A percentile compares a stretch with the other conserved stretches of the same genome.
Conservation (phyloP, 1,140 invertebrate species). For the Ceratitis capitata region DNA sequence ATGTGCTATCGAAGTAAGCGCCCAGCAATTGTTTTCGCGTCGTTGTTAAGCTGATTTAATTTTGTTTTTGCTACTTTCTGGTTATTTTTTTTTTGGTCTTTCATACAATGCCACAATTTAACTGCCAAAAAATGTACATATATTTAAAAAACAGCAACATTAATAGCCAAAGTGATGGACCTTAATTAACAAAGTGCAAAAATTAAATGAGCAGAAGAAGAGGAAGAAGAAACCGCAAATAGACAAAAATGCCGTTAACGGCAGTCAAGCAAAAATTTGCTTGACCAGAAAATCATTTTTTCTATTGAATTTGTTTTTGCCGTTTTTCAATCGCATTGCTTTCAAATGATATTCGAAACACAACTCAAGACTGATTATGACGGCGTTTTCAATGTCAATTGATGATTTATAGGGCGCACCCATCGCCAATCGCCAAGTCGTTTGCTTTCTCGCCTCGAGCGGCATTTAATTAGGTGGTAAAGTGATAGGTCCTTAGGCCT, state of each 20-base stretch:
- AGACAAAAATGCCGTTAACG: background rate
- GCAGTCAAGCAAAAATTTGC: background rate
- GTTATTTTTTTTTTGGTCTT: background rate
- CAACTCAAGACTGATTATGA: background rate
- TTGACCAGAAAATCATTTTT: background rate
- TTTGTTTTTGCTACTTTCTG: constrained; percentile 2
- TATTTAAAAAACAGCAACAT: background rate
- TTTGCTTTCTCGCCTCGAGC: background rate
- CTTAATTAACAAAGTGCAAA: background rate
- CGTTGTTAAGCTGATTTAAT: constrained; percentile 22
- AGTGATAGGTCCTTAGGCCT: background rate
- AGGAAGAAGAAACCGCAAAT: too few relatives aligned
- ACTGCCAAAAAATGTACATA: background rate
- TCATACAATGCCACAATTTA: background rate
- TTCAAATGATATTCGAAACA: background rate
- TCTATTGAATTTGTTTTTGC: background rate
- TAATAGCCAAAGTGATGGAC: background rate
- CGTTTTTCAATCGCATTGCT: background rate
- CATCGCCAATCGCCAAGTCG: background rate
- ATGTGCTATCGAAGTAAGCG: background rate
- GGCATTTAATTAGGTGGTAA: background rate
- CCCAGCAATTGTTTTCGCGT: background rate
- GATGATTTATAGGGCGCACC: background rate
- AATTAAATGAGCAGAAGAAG: too few relatives aligned
- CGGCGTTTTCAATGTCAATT: background rate